Conservation (phyloP, 2,888 invertebrate species). For the Polyommatus icarus region DNA sequence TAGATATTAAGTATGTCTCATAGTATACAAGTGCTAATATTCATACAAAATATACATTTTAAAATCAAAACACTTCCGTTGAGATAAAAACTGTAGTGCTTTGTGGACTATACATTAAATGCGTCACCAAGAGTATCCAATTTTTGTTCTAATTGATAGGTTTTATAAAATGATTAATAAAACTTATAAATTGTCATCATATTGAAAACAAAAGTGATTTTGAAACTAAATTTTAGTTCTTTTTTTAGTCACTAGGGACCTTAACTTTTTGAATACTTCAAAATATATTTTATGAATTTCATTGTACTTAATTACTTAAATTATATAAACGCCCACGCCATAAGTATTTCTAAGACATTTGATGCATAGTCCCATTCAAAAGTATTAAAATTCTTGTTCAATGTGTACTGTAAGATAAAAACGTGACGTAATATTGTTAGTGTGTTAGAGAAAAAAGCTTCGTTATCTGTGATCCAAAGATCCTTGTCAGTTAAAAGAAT, state of each 20-base stretch:
- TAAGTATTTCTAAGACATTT: background rate
- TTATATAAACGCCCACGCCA: background rate
- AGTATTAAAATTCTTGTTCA: slow-evolving; percentile 55
- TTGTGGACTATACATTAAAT: slow-evolving; percentile 21
- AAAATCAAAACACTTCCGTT: slow-evolving; percentile 4
- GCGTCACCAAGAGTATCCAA: too few species aligned
- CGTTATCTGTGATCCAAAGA: slow-evolving; percentile 51
- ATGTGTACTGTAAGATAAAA: slow-evolving; percentile 73
- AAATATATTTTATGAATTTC: background rate
- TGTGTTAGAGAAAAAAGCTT: slow-evolving; percentile 58
- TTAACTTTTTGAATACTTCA: background rate
- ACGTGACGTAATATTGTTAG: slow-evolving; percentile 60
- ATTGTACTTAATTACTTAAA: background rate
- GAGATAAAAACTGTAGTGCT: slow-evolving; percentile 25
- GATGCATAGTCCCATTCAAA: background rate
- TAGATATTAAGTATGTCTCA: background rate
- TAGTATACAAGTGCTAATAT: background rate
- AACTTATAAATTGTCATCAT: background rate
- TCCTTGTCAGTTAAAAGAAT: slow-evolving; percentile 39
- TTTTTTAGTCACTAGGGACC: background rate
- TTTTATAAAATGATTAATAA: background rate
- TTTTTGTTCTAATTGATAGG: too few species aligned
- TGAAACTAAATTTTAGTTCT: background rate
- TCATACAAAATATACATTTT: background rate
- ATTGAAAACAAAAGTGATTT: background rate